A percentile compares a stretch with the other conserved stretches of the same genome.
Evolutionary conservation across 2,113 vertebrate genomes (phyloP).

Genomic region (Cairina moschata): DNA sequence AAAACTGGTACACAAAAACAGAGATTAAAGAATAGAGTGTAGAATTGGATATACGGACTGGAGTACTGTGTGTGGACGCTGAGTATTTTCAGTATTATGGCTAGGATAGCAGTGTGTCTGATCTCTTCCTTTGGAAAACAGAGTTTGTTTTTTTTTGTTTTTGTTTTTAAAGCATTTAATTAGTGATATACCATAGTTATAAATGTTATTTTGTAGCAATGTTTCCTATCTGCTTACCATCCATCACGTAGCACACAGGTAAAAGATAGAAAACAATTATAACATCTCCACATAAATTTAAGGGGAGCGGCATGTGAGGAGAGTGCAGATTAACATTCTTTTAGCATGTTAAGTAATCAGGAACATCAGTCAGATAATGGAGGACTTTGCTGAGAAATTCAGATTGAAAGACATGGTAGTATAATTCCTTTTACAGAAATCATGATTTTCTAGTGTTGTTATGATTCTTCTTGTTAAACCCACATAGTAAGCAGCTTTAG

Average conservation of each 20-base stretch:
- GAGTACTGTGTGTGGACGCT: background rate
- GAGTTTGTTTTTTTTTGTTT: too few relatives aligned
- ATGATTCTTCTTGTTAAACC: background rate
- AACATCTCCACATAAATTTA: constrained; percentile 24
- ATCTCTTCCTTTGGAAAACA: background rate
- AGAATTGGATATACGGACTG: background rate
- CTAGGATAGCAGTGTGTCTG: background rate
- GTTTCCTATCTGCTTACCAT: constrained; percentile 3
- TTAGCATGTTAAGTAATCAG: constrained; percentile 10
- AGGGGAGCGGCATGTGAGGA: background rate
- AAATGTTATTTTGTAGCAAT: background rate
- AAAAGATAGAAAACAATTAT: constrained; percentile 1
- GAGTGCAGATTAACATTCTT: constrained; percentile 9
- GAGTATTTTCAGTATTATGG: background rate
- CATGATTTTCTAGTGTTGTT: constrained; percentile 15
- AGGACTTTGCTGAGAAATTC: constrained; percentile 25
- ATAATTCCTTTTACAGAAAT: constrained; percentile 33
- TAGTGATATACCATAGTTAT: background rate
- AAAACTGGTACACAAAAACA: background rate
- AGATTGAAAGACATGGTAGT: background rate
- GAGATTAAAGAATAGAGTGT: background rate
- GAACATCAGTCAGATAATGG: constrained; percentile 52
- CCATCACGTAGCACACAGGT: background rate
- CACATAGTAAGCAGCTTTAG: constrained; percentile 22
- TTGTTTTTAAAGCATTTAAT: background rate